Percentiles rank a stretch among this genome's conserved stretches.
Conservation (phyloP, 2,797 vertebrate genomes). For the Cryptoblepharus egeriae region DNA sequence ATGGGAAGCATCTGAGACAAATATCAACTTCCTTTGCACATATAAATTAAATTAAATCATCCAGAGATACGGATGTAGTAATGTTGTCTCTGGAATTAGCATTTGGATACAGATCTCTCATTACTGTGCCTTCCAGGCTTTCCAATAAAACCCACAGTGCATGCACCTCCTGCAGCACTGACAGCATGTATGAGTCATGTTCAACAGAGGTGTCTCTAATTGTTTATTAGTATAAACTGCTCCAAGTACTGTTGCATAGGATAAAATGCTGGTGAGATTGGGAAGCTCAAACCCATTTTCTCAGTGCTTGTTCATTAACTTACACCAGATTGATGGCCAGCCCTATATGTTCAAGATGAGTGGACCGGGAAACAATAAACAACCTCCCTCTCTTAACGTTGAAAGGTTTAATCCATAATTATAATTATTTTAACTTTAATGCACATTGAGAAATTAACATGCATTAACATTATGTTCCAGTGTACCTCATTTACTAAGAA, state of each 20-base stretch:
- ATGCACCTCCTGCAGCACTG: not conserved
- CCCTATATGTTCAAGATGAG: not conserved
- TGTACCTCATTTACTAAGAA: not conserved
- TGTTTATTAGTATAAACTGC: not conserved
- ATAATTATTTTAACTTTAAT: not conserved
- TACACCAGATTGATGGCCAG: not conserved
- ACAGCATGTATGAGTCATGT: not conserved
- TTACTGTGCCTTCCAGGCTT: not conserved
- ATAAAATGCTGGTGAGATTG: not conserved
- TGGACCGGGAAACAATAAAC: not conserved
- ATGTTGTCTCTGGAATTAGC: not conserved
- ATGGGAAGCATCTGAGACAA: not conserved
- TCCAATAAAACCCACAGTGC: not conserved
- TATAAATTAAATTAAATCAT: conserved; percentile 26
- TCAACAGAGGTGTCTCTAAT: not conserved
- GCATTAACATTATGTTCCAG: not conserved
- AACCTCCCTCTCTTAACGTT: too few relatives aligned
- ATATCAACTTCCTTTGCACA: not conserved
- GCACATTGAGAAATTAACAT: not conserved
- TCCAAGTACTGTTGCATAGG: not conserved
- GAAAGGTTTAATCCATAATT: not conserved
- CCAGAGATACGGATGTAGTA: conserved; percentile 13
- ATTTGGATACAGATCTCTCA: not conserved
- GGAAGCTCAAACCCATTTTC: not conserved
- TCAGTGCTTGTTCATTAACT: too few relatives aligned